A percentile compares a stretch with the other conserved stretches of the same genome.
phyloP scores from a whole-genome alignment of 2,797 vertebrate species.

The Pangasius sanitwongsei region DNA sequence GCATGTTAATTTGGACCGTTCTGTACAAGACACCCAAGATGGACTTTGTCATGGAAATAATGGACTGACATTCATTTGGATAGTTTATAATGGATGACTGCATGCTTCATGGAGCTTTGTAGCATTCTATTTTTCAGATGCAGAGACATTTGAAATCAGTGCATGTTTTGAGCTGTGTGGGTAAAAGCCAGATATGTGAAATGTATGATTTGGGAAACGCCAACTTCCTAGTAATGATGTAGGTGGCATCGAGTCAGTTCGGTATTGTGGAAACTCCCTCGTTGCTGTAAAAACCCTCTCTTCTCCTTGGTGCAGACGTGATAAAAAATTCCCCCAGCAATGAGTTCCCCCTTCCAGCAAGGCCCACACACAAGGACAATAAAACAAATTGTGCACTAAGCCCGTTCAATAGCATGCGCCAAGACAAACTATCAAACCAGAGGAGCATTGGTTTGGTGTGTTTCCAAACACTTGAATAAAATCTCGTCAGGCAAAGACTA shows the following conservation, averaged over 20 bases:
- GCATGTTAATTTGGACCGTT: background rate
- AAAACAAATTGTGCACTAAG: constrained; percentile 46
- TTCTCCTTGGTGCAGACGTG: constrained; percentile 16
- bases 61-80: background rate
- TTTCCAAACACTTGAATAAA: background rate
- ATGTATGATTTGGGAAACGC: constrained; percentile 21
- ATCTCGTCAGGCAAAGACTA: constrained; percentile 3
- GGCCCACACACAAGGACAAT: constrained; percentile 53
- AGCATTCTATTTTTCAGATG: background rate
- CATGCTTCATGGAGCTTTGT: background rate
- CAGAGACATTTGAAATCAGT: background rate
- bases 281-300: constrained; percentile 31
- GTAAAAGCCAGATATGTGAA: constrained; percentile 14
- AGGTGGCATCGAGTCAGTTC: constrained; percentile 43
- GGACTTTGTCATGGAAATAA: constrained; percentile 36
- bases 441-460: constrained; percentile 32
- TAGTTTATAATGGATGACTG: background rate
- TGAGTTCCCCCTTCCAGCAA: constrained; percentile 42
- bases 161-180: background rate
- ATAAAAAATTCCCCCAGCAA: constrained; percentile 48
- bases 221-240: constrained; percentile 41
- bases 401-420: constrained; percentile 33
- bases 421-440: constrained; percentile 49
- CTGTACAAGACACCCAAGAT: background rate
- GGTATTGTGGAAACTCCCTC: constrained; percentile 60